Base-by-base conservation (phyloP, 2,888 invertebrate species). In the Epinotia ramella region DNA sequence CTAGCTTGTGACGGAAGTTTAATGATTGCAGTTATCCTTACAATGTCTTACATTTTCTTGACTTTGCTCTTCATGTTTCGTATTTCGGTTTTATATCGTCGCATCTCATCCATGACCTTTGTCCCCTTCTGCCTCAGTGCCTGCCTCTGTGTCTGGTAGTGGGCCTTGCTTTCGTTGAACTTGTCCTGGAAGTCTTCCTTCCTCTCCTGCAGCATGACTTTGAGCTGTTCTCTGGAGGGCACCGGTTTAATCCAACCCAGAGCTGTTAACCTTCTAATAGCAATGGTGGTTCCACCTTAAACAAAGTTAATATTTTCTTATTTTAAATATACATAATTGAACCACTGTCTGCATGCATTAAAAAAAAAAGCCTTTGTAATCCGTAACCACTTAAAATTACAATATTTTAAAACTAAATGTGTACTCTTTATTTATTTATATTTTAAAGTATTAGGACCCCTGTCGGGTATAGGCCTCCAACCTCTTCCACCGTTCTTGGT, bases 231-330 rank as follows among this genome's bases (percentile, higher is more conserved):
- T 73, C 93, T 93, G 28, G 96, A 96, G 20, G 97, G 97, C 49
- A 97, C 96, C n/a, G 98, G 97, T 87, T 96, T 97, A 77, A 98
- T 97, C 88, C 97, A 96, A 68, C 99, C 99, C 87, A 96, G 95
- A 82, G 96, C 95, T 81, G 96, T 96, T 80, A 99, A 94, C 84
- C 96, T 97, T 83, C 96, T 97, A 76, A 99, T 98, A 9, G 97
- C 96, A 86, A 97, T 89, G 20, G 98, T 98, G 24, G 99, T 98
- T 64, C 98, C 97, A 81, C 97, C 97, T 97, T 81, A 33, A 90
- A 89, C 68, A 76, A 79, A 78, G 78, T 64, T 18, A 73, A 77
- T 12, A n/a, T 33, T 16, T 16, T 53, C 11, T 24, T 53, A 6
- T 24, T 64, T 53, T 7, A 18, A 49, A 46, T 73, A 57, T 6